Evolutionary conservation across 2,888 invertebrate species (phyloP), one percentile per base, ranked within the genome.

Genomic region (Spisula solida): DNA sequence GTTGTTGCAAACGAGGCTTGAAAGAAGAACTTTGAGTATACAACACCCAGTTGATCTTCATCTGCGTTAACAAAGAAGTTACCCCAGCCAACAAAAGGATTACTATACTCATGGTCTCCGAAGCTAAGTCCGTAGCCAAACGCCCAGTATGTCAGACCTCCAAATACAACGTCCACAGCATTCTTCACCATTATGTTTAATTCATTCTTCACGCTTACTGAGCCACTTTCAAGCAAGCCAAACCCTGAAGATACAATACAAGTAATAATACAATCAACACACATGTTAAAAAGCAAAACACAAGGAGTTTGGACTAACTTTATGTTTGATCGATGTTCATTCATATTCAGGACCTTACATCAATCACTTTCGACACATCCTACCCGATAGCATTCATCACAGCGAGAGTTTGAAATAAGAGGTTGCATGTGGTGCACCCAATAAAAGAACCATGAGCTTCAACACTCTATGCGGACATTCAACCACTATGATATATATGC

Each of bases 61-160:
- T 91, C 88, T 0, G 94, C 93, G 56, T 93, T 98, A 1, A 96
- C 95, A 83, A 95, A 94, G 90, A 95, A 96, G 81, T 93, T 86
- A 0, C 95, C 95, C 92, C 94, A 94, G 4, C 96, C 96, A 48
- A 93, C 88, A 87, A 96, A 94, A 0, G 94, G 85, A 83, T 95
- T 96, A 14, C 92, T 89, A 14, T 90, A 79, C 0, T 85, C 88
- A 12, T 86, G 89, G 34, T 94, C 93, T 0, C 96, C 96, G 84
- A 95, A 96, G 75, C 94, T 94, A 31, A 96, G 85, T 0, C 94
- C 95, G 83, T 95, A 96, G 0, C 96, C 96, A 82, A 94, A 94
- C 90, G 91, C 89, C 95, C 95, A 95, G 91, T 94, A 95, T 0
- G 95, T 92, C 12, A 95, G 82, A 0, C 95, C 95, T 0, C 95